Percentiles rank a stretch among this genome's conserved stretches.
Conservation (phyloP, 2,797 vertebrate species). For the Fistularia tabacaria region DNA sequence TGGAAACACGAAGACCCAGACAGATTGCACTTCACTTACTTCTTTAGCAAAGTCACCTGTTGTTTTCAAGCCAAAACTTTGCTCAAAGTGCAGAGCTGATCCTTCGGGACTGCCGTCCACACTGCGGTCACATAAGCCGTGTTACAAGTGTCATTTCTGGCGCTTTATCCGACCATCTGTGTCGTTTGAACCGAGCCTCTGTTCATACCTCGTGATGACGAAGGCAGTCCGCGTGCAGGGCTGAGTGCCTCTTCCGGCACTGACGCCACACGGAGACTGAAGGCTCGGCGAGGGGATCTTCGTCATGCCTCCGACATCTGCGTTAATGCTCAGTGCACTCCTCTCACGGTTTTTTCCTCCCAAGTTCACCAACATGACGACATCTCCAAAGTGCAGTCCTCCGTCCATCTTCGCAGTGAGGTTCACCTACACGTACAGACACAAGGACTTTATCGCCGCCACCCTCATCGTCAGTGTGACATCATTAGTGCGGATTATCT, state of each 20-base stretch:
- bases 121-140: constrained; percentile 59
- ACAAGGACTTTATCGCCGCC: neutral
- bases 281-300: constrained; percentile 21
- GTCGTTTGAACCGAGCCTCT: neutral
- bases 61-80: constrained; percentile 83
- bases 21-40: constrained; percentile 78
- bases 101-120: constrained; percentile 72
- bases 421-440: constrained; percentile 63
- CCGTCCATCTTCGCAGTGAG: constrained; percentile 79
- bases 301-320: constrained; percentile 64
- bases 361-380: constrained; percentile 80
- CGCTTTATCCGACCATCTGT: neutral
- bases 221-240: constrained; percentile 81
- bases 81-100: constrained; percentile 77
- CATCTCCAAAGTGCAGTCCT: constrained; percentile 81
- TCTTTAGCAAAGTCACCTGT: constrained; percentile 74
- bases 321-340: constrained; percentile 74
- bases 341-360: constrained; percentile 31
- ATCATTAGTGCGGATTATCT: neutral
- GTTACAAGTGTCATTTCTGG: constrained; percentile 4
- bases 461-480: neutral
- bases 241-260: constrained; percentile 52
- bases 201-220: constrained; percentile 79
- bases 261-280: constrained; percentile 73
- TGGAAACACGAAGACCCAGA: too few relatives aligned